These are phyloP conservation scores for Xestia ashworthii DNA, from an alignment of 2,888 invertebrate species.

Conservation along the genomic window DNA sequence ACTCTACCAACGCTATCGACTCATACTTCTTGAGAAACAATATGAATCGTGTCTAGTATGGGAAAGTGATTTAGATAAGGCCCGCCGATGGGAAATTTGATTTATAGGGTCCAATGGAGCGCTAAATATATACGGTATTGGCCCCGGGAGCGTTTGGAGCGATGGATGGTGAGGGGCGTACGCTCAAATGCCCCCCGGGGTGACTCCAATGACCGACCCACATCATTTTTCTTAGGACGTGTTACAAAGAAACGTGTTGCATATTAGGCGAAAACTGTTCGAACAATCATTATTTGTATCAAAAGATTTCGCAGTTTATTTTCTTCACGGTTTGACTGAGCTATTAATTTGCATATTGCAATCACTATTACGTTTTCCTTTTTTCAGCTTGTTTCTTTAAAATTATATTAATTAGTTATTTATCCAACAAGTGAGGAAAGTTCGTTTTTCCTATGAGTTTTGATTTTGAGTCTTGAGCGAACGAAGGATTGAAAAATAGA, in stretches of 20 bases:
- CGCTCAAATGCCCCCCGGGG: constrained; percentile 41
- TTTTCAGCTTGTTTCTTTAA: not conserved
- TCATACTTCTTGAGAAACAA: constrained; percentile 26
- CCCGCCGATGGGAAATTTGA: constrained; percentile 58
- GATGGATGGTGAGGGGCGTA: constrained; percentile 38
- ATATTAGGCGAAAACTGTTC: not conserved
- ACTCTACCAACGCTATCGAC: not conserved
- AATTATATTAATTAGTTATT: too few relatives aligned
- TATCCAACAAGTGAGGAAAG: too few relatives aligned
- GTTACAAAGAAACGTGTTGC: constrained; percentile 33
- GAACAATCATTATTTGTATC: not conserved
- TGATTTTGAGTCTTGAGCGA: too few relatives aligned
- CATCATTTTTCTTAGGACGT: constrained; percentile 41
- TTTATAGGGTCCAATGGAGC: constrained; percentile 63
- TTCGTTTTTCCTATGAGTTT: too few relatives aligned
- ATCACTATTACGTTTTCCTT: too few relatives aligned
- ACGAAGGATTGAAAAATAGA: too few relatives aligned
- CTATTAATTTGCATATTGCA: not conserved
- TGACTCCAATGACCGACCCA: constrained; percentile 27
- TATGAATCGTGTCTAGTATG: constrained; percentile 44
- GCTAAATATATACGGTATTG: constrained; percentile 60
- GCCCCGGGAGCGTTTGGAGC: constrained; percentile 30
- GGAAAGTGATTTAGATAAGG: constrained; percentile 61
- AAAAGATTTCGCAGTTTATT: not conserved
- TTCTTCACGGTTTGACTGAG: not conserved